Conservation (phyloP, 2,113 vertebrate genomes). For the Prolemur simus region DNA sequence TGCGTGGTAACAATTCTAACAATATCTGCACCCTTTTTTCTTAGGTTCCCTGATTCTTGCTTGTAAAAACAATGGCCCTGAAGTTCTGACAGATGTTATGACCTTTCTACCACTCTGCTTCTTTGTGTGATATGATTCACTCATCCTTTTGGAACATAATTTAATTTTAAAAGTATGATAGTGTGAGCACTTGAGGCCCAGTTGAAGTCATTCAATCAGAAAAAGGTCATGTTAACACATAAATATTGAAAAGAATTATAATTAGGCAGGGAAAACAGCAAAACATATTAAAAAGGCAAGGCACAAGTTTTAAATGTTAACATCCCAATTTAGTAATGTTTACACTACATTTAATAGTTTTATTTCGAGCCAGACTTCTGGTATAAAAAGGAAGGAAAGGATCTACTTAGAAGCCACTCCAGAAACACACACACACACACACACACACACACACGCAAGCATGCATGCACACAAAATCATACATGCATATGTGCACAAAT, state of each 20-base stretch:
- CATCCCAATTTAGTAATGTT: constrained; percentile 79
- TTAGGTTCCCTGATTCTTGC: background rate
- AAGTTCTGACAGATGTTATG: constrained; percentile 12
- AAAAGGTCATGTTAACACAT: constrained; percentile 84
- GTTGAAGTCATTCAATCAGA: constrained; percentile 80
- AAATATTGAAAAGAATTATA: constrained; percentile 85
- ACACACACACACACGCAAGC: background rate
- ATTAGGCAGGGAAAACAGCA: constrained; percentile 82
- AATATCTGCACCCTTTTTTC: background rate
- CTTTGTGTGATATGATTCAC: constrained; percentile 46
- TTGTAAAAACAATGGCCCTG: background rate
- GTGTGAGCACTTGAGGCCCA: constrained; percentile 73
- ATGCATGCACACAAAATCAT: background rate
- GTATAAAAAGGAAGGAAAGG: constrained; percentile 52
- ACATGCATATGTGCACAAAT: background rate
- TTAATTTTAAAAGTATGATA: constrained; percentile 82
- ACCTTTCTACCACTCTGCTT: background rate
- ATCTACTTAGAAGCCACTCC: background rate
- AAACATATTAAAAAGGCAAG: constrained; percentile 80
- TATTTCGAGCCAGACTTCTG: constrained; percentile 71
- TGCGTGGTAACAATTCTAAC: background rate
- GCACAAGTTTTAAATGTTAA: constrained; percentile 83
- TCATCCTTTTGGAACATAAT: constrained; percentile 66
- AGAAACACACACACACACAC: background rate
- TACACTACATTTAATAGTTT: constrained; percentile 76